Evolutionary conservation across 2,797 vertebrate genomes (phyloP), one percentile per base, ranked within the genome.

Genomic region (Sebastiscus tertius): DNA sequence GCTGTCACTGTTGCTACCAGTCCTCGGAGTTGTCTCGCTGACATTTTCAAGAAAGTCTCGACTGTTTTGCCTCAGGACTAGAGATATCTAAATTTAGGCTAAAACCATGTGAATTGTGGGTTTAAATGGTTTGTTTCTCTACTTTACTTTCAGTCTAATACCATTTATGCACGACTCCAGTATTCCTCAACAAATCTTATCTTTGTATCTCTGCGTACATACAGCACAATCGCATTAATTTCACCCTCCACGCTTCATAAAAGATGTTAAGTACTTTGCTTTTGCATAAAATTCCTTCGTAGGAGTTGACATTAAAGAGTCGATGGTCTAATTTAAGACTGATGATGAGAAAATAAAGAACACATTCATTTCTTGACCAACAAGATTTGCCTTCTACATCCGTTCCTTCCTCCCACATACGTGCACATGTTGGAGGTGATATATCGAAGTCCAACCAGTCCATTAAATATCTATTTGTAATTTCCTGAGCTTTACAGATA

Each of bases 381-480:
- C 27, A 77, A 60, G 72, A 85, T 83, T 73, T 82, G 62, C 68
- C 59, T 52, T 83, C 77, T 31, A 46, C 77, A 70, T 71, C 66
- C 62, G 80, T 81, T 86, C 79, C 71, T 77, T 59, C 76, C 90
- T 74, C 87, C 65, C 75, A 92, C 83, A 83, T 60, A 67, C 56
- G 72, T 87, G 80, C 78, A 73, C 60, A 59, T 71, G 79, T 67
- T 63, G 24, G 24, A 75, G 83, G 81, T 92, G 86, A 92, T 91
- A 79, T 87, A 92, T 92, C 70, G 60, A 82, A 80, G 74, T 63
- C 81, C 84, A 80, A 86, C 79, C 72, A 85, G 80, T 87, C 92
- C 88, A 93, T 94, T 92, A 88, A 92, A 90, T 88, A 89, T 91
- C 91, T 85, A 93, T 92, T 87, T 16, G 83, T 91, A 87, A 92